Percentiles rank a stretch among this genome's conserved stretches.
Evolutionary conservation across 2,888 invertebrate genomes (phyloP).

Genomic region (Trissoscelio sp.): DNA sequence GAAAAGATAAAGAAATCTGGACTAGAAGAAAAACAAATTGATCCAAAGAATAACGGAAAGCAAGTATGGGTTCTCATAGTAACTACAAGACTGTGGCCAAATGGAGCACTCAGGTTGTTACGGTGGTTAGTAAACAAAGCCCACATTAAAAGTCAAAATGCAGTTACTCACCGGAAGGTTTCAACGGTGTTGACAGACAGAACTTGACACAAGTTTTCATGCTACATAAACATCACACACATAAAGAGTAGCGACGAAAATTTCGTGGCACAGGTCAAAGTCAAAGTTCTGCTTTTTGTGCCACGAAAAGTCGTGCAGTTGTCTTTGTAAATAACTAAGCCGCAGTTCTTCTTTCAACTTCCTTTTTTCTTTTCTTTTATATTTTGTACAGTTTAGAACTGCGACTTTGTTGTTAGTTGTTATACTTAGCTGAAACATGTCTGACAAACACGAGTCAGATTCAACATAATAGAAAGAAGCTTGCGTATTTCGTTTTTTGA

Average conservation of each 20-base stretch:
- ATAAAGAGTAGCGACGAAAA: slow-evolving; percentile 3
- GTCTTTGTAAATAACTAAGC: background rate
- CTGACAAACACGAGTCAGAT: slow-evolving; percentile 33
- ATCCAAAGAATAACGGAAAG: slow-evolving; percentile 43
- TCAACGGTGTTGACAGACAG: slow-evolving; percentile 58
- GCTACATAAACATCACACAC: slow-evolving; percentile 49
- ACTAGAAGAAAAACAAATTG: too few relatives aligned
- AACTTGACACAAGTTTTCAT: slow-evolving; percentile 60
- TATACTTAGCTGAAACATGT: slow-evolving; percentile 47
- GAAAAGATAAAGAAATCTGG: too few relatives aligned
- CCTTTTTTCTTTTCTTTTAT: background rate
- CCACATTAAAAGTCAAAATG: slow-evolving; percentile 64
- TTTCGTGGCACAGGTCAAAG: background rate
- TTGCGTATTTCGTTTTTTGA: slow-evolving; percentile 30
- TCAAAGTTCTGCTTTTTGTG: background rate
- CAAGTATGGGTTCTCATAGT: slow-evolving; percentile 10
- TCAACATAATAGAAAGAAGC: slow-evolving; percentile 20
- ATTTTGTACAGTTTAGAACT: background rate
- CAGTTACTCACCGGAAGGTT: slow-evolving; percentile 64
- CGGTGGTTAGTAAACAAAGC: slow-evolving; percentile 61
- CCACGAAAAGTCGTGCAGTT: slow-evolving; percentile 7
- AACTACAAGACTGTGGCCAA: slow-evolving; percentile 38
- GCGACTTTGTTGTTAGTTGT: slow-evolving; percentile 1
- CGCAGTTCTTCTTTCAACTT: background rate
- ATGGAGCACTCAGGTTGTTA: slow-evolving; percentile 54